Percentiles rank a stretch among this genome's conserved stretches.
Evolutionary conservation across 2,113 vertebrate species (phyloP).

Genomic region (Hassar affinis): DNA sequence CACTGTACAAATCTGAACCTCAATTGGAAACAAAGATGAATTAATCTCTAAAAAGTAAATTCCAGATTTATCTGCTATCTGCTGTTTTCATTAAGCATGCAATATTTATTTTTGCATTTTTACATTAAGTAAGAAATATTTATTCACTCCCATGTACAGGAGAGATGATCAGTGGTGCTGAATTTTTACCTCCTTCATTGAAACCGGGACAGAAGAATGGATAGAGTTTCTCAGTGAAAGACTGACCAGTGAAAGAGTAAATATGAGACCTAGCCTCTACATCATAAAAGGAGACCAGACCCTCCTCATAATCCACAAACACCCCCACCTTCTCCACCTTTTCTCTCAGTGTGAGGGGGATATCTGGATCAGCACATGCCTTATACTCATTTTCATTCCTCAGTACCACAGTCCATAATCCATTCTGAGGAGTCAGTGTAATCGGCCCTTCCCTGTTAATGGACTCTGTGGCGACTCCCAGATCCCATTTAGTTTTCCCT

Average conservation of each 20-base stretch:
- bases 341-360: constrained; percentile 19
- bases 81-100: not conserved
- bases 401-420: not conserved
- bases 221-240: constrained; percentile 12
- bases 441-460: not conserved
- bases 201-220: not conserved
- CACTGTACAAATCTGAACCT: no score
- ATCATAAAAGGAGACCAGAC: constrained; percentile 51
- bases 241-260: constrained; percentile 6
- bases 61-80: no score
- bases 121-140: not conserved
- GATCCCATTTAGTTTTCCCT: not conserved
- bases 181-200: not conserved
- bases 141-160: not conserved
- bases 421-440: not conserved
- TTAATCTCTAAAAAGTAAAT: no score
- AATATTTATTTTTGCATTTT: not conserved
- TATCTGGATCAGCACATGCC: not conserved
- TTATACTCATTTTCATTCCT: not conserved
- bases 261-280: not conserved
- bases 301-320: constrained; percentile 16
- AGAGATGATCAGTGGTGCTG: constrained; percentile 2
- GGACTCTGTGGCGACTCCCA: not conserved
- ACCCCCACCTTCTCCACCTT: constrained; percentile 22
- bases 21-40: no score